Conservation (phyloP, 2,113 vertebrate species). For the Ptyas mucosa region DNA sequence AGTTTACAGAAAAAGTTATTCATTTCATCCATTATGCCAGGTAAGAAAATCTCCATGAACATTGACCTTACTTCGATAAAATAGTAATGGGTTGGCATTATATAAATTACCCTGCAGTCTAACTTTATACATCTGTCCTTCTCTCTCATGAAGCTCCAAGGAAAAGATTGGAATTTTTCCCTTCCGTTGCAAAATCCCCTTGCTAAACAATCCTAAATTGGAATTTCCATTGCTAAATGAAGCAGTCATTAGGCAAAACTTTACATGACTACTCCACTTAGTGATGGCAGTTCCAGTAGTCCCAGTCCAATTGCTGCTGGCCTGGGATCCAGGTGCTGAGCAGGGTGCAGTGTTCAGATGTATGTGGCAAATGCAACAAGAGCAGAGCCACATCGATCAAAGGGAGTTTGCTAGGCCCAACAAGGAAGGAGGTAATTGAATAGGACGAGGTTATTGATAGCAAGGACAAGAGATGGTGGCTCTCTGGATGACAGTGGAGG, state of each 20-base stretch:
- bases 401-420: neutral
- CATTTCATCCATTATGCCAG: slow-evolving; percentile 79
- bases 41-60: slow-evolving; percentile 59
- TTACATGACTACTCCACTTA: neutral
- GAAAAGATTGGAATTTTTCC: neutral
- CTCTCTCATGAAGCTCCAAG: neutral
- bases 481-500: neutral
- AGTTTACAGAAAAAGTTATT: slow-evolving; percentile 70
- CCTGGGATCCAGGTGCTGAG: neutral
- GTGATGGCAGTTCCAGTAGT: neutral
- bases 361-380: neutral
- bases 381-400: neutral
- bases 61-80: neutral
- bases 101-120: neutral
- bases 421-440: neutral
- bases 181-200: neutral
- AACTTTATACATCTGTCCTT: neutral
- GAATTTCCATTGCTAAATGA: neutral
- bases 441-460: neutral
- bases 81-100: neutral
- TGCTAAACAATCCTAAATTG: neutral
- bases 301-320: neutral
- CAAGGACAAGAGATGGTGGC: neutral
- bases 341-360: neutral
- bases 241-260: neutral